phyloP scores from a whole-genome alignment of 2,888 invertebrate species.

The Drosophila yooni region DNA sequence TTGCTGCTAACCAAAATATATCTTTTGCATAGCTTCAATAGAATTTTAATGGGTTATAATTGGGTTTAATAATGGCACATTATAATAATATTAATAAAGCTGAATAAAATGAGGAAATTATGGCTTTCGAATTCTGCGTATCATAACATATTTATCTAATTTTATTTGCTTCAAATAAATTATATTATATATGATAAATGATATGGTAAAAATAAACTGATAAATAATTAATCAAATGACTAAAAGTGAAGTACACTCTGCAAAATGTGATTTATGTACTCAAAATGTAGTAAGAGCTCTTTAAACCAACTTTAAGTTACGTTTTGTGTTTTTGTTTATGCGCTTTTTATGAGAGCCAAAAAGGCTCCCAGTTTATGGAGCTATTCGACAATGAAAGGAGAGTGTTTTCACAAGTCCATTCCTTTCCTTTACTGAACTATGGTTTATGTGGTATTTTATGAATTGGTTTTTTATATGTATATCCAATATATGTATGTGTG shows the following conservation, averaged over 20 bases:
- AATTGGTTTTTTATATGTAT: constrained; percentile 52
- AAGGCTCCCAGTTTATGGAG: constrained; percentile 17
- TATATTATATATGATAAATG: not conserved
- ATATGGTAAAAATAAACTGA: constrained; percentile 6
- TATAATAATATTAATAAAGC: not conserved
- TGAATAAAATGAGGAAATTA: not conserved
- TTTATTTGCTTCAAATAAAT: not conserved
- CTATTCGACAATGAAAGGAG: constrained; percentile 24
- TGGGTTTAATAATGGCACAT: not conserved
- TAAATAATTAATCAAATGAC: not conserved
- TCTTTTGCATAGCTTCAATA: not conserved
- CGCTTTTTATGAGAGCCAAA: not conserved
- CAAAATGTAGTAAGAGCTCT: not conserved
- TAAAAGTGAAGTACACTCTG: not conserved
- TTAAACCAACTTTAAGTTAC: not conserved
- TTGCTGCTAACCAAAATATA: not conserved
- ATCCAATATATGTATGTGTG: not conserved
- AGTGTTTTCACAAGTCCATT: constrained; percentile 16
- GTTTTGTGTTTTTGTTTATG: constrained; percentile 5
- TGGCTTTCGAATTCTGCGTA: not conserved
- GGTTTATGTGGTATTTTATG: constrained; percentile 29
- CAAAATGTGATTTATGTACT: not conserved
- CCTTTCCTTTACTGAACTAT: not conserved
- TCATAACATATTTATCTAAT: not conserved
- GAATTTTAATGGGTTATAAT: not conserved